phyloP scores from a whole-genome alignment of 2,888 invertebrate genomes.

The Hydriomena furcata region DNA sequence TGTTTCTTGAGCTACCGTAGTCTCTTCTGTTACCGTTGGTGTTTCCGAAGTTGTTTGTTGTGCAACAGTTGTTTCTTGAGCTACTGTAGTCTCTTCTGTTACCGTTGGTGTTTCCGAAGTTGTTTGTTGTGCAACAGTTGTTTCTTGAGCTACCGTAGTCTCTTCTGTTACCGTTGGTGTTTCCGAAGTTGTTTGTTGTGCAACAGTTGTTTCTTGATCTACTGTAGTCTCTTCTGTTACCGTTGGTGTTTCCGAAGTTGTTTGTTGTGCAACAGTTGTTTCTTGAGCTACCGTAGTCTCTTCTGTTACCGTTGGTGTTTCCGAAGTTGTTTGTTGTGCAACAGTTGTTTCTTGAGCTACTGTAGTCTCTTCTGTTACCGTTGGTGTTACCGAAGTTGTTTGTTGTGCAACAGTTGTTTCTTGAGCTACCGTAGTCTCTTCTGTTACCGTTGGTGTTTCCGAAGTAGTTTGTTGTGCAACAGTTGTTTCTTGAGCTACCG shows the following conservation, averaged over 20 bases:
- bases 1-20: slow-evolving; percentile 6
- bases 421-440: no score
- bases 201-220: slow-evolving; percentile 3
- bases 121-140: slow-evolving; percentile 11
- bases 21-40: slow-evolving; percentile 5
- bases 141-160: slow-evolving; percentile 5
- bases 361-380: no score
- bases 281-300: no score
- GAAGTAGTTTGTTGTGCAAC: no score
- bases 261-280: no score
- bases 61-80: neutral
- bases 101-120: slow-evolving; percentile 7
- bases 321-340: no score
- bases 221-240: slow-evolving; percentile 7
- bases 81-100: slow-evolving; percentile 10
- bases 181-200: slow-evolving; percentile 3
- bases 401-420: no score
- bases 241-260: slow-evolving; percentile 10
- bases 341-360: no score
- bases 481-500: no score
- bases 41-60: neutral
- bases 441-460: no score
- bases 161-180: slow-evolving; percentile 1
- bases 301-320: no score
- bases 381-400: no score